Evolutionary conservation across 2,797 vertebrate species (phyloP), one percentile per base, ranked within the genome.

Genomic region (Clarias platycephalus): DNA sequence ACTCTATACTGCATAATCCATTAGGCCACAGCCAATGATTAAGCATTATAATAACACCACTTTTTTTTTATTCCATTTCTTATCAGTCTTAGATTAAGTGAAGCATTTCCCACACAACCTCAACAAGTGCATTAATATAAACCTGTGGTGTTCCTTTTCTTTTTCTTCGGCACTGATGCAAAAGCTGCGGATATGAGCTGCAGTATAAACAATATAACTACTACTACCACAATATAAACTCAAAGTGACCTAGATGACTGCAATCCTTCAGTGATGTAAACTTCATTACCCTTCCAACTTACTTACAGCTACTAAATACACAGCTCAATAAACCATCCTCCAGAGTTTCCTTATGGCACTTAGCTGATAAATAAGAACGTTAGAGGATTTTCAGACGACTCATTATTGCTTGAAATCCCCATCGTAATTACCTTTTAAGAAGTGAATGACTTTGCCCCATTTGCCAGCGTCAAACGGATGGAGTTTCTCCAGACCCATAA

Each of bases 381-480:
- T 84, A 83, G 66, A 58, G 20, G n/a, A 74, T 34, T 31, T 20
- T 28, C 2, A 55, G 49, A 75, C n/a, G 4, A 74, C n/a, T 18
- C 5, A 28, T 20, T 58, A 37, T 15, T 16, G 31, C 1, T 34
- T 40, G 5, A 26, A 77, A 75, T 79, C 24, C 1, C 26, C 66
- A 16, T 2, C 80, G 58, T 31, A 18, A 53, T 88, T 95, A 99
- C 98, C 98, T 97, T 96, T 97, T 80, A 99, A 91, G 91, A 97
- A 98, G 91, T 90, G 92, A 84, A 99, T 95, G 85, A 99, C 96
- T 93, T 98, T 99, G 31, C 98, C 97, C 98, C 97, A 99, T 92
- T 99, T 99, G 68, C 97, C 97, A 0, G 97, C 95, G 86, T 99
- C 98, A 71, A 99, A 99, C 0, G 98, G 98, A 88, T 99, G 98